Evolutionary conservation across 2,113 vertebrate species (phyloP), one percentile per base, ranked within the genome.

Genomic region (Periophthalmodon schlosseri): DNA sequence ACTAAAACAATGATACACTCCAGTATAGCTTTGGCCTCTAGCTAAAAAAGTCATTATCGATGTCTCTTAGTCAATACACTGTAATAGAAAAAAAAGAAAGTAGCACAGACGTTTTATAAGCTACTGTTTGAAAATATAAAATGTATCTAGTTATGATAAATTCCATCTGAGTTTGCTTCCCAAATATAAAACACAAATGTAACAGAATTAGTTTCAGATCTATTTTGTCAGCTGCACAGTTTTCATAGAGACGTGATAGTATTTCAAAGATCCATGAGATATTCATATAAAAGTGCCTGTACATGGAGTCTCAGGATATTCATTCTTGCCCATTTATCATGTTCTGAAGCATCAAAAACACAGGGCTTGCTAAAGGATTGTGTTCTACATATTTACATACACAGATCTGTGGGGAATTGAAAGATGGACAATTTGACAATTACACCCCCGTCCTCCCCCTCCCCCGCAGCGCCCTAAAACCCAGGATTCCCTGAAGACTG

Each of bases 371-470:
- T 79, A 63, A 46, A 81, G 33, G 76, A 82, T 72, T 81, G 69
- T 77, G 66, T 81, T 76, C 64, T 68, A 70, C 74, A 68, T 87
- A 88, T 91, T 91, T 91, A 91, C 86, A 92, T 88, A 80, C 67
- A 83, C 83, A 84, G 85, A 83, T 86, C 88, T 85, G 83, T 73
- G 69, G 89, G 87, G 90, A 91, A 87, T 91, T 90, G 20, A 86
- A 84, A 83, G 78, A 88, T 74, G 81, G 88, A 86, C 81, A 83
- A 88, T 85, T 88, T 88, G 83, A 91, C 88, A 87, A 85, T 87
- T 88, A 81, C 73, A 79, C 60, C 79, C 46, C 15, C 44, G 57
- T 74, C 54, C 20, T 47, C 11, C 18, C 47, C n/a, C 46, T 47
- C 36, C 14, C 54, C 61, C 66, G 47, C 21, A 16, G 11, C 60